Conservation (phyloP, 2,113 vertebrate species). For the Phrynosoma platyrhinos region DNA sequence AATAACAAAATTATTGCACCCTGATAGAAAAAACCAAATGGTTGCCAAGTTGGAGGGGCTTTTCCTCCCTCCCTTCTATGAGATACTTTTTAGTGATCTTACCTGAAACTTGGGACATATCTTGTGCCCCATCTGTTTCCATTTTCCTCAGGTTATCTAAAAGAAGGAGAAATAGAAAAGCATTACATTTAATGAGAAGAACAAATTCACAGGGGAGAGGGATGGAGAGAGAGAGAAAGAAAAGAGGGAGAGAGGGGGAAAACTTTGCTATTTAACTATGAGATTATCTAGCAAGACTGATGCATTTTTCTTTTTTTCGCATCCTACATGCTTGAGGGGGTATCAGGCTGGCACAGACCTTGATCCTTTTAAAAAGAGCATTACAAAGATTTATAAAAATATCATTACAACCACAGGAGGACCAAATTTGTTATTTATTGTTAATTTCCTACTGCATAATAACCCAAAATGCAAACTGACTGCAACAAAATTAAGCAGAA, state of each 20-base stretch:
- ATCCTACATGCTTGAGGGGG: conserved; percentile 78
- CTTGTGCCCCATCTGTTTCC: conserved; percentile 96
- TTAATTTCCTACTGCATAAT: conserved; percentile 99
- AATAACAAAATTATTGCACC: conserved; percentile 46
- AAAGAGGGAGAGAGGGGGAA: conserved; percentile 18
- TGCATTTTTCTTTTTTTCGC: conserved; percentile 79
- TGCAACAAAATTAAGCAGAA: conserved; percentile 99
- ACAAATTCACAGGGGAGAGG: conserved; percentile 50
- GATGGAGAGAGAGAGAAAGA: conserved; percentile 41
- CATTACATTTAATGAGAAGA: conserved; percentile 80
- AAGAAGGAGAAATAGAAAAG: conserved; percentile 74
- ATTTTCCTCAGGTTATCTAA: conserved; percentile 95
- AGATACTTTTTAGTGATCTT: conserved; percentile 70
- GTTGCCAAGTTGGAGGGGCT: conserved; percentile 44
- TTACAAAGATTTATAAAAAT: conserved; percentile 97
- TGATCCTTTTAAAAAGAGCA: conserved; percentile 91
- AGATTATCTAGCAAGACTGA: conserved; percentile 79
- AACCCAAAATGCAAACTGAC: conserved; percentile 99
- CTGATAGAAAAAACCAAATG: conserved; percentile 52
- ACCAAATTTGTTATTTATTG: conserved; percentile 99
- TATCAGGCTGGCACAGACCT: conserved; percentile 85
- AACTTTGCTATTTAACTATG: conserved; percentile 71
- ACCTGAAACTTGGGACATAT: conserved; percentile 98
- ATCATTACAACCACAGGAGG: conserved; percentile 93
- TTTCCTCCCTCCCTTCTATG: conserved; percentile 30